phyloP scores from a whole-genome alignment of 2,888 invertebrate genomes.

The Mimumesa dahlbomi region DNA sequence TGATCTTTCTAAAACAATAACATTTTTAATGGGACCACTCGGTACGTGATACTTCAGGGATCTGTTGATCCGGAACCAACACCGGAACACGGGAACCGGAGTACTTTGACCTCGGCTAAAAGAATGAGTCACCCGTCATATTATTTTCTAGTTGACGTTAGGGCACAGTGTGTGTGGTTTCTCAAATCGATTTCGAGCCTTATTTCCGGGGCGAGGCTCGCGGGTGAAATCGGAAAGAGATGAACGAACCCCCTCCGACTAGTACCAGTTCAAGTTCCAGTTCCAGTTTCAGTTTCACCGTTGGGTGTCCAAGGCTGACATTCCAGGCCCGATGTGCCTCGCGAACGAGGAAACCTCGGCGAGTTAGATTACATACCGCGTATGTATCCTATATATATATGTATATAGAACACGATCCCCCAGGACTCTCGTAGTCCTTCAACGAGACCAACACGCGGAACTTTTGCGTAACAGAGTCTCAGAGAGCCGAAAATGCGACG shows the following conservation, averaged over 20 bases:
- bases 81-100: no score
- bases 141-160: not conserved
- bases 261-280: slow-evolving; percentile 43
- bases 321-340: slow-evolving; percentile 34
- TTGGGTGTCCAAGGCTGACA: slow-evolving; percentile 43
- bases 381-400: no score
- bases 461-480: no score
- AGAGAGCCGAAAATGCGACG: no score
- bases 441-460: no score
- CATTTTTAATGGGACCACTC: no score
- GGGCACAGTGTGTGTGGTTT: not conserved
- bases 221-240: slow-evolving; percentile 42
- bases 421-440: no score
- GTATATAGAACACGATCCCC: no score
- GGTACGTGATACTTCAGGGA: no score
- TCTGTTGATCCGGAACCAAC: no score
- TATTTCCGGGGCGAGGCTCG: slow-evolving; percentile 32
- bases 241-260: slow-evolving; percentile 9
- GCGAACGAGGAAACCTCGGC: slow-evolving; percentile 6
- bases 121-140: not conserved
- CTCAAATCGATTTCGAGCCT: slow-evolving; percentile 14
- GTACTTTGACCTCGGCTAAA: not conserved
- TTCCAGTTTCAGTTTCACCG: slow-evolving; percentile 54
- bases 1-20: no score
- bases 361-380: slow-evolving; percentile 51